Evolutionary conservation across 2,888 invertebrate species (phyloP).

Genomic region (Opisthograptis luteolata): DNA sequence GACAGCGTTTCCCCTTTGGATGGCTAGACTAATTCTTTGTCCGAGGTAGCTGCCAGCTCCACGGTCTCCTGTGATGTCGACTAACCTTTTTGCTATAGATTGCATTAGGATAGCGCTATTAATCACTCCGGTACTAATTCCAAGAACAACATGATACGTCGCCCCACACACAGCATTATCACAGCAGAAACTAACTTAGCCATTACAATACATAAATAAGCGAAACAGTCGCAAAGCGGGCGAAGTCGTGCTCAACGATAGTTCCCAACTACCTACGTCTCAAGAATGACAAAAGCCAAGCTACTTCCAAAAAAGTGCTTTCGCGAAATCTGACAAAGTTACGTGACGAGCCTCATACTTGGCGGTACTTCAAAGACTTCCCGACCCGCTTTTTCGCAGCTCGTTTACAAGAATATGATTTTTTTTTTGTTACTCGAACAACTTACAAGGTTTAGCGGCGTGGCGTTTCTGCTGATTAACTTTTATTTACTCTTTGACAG

Average conservation of each 20-base stretch:
- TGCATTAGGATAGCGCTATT: no score
- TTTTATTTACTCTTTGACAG: slow-evolving; percentile 34
- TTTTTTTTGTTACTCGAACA: slow-evolving; percentile 22
- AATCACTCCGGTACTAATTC: no score
- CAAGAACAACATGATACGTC: no score
- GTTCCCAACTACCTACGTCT: slow-evolving; percentile 48
- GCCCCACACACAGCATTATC: no score
- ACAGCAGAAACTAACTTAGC: slow-evolving; percentile 10
- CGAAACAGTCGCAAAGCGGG: slow-evolving; percentile 21
- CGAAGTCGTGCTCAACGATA: slow-evolving; percentile 38
- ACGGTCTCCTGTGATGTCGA: no score
- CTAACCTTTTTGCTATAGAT: no score
- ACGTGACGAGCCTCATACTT: slow-evolving; percentile 49
- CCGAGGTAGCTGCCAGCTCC: no score
- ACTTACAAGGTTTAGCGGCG: slow-evolving; percentile 21
- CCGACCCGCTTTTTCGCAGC: slow-evolving; percentile 50
- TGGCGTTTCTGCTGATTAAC: slow-evolving; percentile 30
- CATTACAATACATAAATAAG: slow-evolving; percentile 24
- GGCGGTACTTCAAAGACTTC: slow-evolving; percentile 50
- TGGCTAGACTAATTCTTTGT: no score
- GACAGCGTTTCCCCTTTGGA: no score
- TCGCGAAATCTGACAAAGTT: slow-evolving; percentile 57
- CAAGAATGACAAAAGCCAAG: slow-evolving; percentile 49
- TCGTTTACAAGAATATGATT: slow-evolving; percentile 39
- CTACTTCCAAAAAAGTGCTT: slow-evolving; percentile 53